phyloP scores from a whole-genome alignment of 1,140 invertebrate genomes.

The Nasonia giraulti region DNA sequence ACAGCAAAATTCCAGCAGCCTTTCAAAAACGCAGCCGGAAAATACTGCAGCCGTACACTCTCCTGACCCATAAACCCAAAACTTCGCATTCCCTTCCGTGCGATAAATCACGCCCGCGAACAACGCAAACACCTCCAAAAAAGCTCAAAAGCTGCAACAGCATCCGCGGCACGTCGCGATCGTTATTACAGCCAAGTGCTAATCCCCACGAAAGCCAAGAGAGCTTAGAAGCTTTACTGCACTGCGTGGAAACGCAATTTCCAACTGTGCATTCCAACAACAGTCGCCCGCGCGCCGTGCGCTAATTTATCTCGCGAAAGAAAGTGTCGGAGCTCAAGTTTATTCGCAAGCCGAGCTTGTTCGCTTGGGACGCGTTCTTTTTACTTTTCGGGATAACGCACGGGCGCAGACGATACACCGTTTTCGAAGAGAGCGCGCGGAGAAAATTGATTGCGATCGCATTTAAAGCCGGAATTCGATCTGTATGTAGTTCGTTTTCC shows the following conservation, averaged over 20 bases:
- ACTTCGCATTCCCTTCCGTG: not conserved
- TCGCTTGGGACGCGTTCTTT: not conserved
- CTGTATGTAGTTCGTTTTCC: no score
- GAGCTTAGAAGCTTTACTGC: not conserved
- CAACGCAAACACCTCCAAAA: conserved; percentile 3
- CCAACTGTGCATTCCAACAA: not conserved
- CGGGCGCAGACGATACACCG: no score
- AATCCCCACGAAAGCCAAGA: not conserved
- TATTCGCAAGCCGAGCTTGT: not conserved
- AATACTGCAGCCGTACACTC: not conserved
- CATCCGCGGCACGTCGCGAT: not conserved
- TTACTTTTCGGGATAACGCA: no score
- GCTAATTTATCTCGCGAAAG: not conserved
- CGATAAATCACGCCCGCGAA: not conserved
- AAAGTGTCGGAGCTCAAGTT: not conserved
- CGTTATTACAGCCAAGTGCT: conserved; percentile 1
- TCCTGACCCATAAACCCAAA: not conserved
- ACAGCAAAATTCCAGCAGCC: not conserved
- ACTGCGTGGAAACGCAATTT: not conserved
- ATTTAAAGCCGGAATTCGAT: no score
- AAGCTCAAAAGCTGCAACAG: not conserved
- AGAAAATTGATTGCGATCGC: no score
- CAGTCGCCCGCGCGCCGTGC: no score
- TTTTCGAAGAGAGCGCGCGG: no score
- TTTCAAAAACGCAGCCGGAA: not conserved